A percentile compares a stretch with the other conserved stretches of the same genome.
Conservation (phyloP, 2,797 vertebrate species). For the Borostomias antarcticus region DNA sequence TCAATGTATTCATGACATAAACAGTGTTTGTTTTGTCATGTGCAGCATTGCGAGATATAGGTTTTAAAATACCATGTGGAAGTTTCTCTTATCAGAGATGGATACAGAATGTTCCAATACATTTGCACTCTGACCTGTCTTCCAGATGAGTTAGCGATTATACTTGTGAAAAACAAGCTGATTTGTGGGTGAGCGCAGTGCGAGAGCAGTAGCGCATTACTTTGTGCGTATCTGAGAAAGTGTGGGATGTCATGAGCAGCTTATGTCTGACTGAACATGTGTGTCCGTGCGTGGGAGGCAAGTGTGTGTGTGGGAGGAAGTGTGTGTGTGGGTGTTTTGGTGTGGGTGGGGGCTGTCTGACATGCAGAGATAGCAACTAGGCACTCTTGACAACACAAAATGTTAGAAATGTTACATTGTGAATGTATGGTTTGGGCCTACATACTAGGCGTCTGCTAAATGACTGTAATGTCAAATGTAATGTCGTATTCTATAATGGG, state of each 20-base stretch:
- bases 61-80: too few species aligned
- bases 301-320: constrained; percentile 32
- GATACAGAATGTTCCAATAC: not conserved
- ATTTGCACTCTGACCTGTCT: not conserved
- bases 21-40: not conserved
- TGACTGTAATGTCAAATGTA: not conserved
- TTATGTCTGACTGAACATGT: constrained; percentile 78
- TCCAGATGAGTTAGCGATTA: not conserved
- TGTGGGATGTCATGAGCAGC: constrained; percentile 74
- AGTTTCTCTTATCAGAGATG: not conserved
- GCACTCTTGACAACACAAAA: constrained; percentile 65
- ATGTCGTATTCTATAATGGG: not conserved
- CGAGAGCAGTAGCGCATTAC: not conserved
- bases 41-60: not conserved
- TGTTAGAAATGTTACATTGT: constrained; percentile 61
- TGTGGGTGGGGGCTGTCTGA: constrained; percentile 71
- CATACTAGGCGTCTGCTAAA: too few species aligned
- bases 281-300: constrained; percentile 67
- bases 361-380: constrained; percentile 70
- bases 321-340: constrained; percentile 61
- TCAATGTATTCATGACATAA: not conserved
- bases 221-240: constrained; percentile 65
- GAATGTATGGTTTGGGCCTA: not conserved
- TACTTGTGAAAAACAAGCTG: not conserved
- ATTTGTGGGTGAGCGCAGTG: not conserved